These are phyloP conservation scores for Ochropleura plecta DNA, from an alignment of 2,888 invertebrate species.

Conservation along the genomic window DNA sequence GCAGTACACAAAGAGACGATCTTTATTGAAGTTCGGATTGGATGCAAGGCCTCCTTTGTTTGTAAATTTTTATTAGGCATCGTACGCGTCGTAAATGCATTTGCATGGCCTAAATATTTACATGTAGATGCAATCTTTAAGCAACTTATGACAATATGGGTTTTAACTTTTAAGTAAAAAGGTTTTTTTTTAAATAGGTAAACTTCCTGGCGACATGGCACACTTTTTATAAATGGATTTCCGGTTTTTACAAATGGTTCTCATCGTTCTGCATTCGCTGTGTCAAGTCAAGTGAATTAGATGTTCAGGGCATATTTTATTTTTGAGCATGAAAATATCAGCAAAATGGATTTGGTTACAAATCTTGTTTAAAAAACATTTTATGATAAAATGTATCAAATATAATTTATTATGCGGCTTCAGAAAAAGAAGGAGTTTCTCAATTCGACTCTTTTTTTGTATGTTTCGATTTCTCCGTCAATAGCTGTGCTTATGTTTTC, in stretches of 20 bases:
- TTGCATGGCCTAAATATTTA: constrained; percentile 63
- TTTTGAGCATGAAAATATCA: not conserved
- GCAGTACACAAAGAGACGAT: constrained; percentile 52
- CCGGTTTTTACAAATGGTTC: not conserved
- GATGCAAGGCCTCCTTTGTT: constrained; percentile 59
- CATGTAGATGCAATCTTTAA: constrained; percentile 46
- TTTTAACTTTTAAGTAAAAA: constrained; percentile 31
- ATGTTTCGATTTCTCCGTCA: too few species aligned
- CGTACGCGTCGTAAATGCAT: constrained; percentile 58
- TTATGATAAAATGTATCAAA: not conserved
- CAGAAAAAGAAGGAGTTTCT: too few species aligned
- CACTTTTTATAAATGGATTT: constrained; percentile 11
- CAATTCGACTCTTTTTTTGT: too few species aligned
- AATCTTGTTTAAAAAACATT: not conserved
- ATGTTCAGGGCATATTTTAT: not conserved
- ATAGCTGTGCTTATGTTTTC: too few species aligned
- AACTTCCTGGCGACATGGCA: not conserved
- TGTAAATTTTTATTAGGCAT: constrained; percentile 64
- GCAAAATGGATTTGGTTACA: not conserved
- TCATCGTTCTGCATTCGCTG: not conserved
- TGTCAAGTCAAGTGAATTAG: not conserved
- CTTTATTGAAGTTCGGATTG: constrained; percentile 54
- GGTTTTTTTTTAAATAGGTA: constrained; percentile 1
- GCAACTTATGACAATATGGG: constrained; percentile 4
- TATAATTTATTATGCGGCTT: too few species aligned